A percentile compares a stretch with the other conserved stretches of the same genome.
Conservation (phyloP, 1,140 invertebrate genomes). For the Ptiloglossa arizonensis region DNA sequence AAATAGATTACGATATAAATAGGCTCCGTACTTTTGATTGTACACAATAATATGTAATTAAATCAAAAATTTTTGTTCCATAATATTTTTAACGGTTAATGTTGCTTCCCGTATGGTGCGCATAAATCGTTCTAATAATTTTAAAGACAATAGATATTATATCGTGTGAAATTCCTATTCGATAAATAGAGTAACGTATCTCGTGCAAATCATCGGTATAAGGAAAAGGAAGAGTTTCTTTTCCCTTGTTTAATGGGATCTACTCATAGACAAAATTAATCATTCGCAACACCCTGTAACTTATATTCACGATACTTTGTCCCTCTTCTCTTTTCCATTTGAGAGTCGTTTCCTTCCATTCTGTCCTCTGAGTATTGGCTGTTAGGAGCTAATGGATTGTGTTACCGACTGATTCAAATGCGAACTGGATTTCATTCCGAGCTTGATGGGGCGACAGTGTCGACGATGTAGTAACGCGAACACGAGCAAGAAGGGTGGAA, state of each 20-base stretch:
- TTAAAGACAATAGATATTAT: background rate
- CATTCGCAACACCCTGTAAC: constrained; percentile 59
- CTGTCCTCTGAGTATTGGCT: constrained; percentile 75
- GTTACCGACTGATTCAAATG: constrained; percentile 81
- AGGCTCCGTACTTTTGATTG: too few relatives aligned
- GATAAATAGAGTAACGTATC: background rate
- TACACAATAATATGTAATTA: too few relatives aligned
- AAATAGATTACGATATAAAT: too few relatives aligned
- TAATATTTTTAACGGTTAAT: too few relatives aligned
- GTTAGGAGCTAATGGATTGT: constrained; percentile 81
- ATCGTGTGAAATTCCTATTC: background rate
- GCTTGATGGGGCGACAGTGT: constrained; percentile 68
- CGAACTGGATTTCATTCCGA: constrained; percentile 79
- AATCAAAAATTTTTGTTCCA: too few relatives aligned
- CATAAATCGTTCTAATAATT: background rate
- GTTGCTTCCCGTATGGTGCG: too few relatives aligned
- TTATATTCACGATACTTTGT: constrained; percentile 39
- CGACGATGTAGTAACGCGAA: constrained; percentile 63
- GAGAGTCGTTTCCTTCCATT: constrained; percentile 60
- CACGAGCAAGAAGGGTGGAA: constrained; percentile 59
- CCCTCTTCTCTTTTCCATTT: constrained; percentile 47
- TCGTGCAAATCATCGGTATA: too few relatives aligned
- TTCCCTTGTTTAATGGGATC: constrained; percentile 17
- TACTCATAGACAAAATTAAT: constrained; percentile 63
- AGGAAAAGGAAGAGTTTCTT: background rate